Percentiles rank a stretch among this genome's conserved stretches.
These are phyloP conservation scores for Agapostemon virescens DNA, from an alignment of 2,888 invertebrate genomes.

Conservation along the genomic window DNA sequence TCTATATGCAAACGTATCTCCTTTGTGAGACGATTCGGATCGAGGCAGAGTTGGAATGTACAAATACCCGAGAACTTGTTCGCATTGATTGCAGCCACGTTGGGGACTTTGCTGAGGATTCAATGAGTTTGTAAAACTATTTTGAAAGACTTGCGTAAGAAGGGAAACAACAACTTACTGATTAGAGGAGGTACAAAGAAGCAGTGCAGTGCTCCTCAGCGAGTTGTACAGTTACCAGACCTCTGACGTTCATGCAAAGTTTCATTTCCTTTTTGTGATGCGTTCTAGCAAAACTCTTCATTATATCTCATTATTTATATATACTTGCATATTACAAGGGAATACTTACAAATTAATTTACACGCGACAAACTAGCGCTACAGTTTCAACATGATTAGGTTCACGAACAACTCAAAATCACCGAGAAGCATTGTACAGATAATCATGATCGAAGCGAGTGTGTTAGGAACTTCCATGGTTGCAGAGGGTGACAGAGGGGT, in stretches of 20 bases:
- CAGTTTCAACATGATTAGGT: background rate
- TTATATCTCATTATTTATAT: background rate
- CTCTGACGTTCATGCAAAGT: background rate
- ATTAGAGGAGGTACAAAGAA: conserved; percentile 26
- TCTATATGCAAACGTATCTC: conserved; percentile 62
- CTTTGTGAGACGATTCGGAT: conserved; percentile 70
- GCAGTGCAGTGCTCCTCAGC: background rate
- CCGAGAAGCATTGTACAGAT: conserved; percentile 30
- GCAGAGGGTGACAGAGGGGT: conserved; percentile 23
- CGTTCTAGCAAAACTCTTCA: background rate
- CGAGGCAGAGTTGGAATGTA: conserved; percentile 75
- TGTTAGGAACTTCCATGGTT: conserved; percentile 63
- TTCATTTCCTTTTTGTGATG: background rate
- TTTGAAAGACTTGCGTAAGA: conserved; percentile 40
- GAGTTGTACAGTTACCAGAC: background rate
- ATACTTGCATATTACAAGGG: conserved; percentile 6
- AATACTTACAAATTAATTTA: conserved; percentile 16
- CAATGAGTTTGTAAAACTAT: conserved; percentile 24
- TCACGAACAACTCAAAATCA: conserved; percentile 1
- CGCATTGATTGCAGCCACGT: conserved; percentile 49
- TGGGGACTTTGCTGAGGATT: conserved; percentile 25
- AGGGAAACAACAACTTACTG: conserved; percentile 34
- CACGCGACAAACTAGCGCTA: background rate
- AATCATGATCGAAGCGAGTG: conserved; percentile 37
- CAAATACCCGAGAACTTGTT: conserved; percentile 58